A percentile compares a stretch with the other conserved stretches of the same genome.
Evolutionary conservation across 2,888 invertebrate species (phyloP).

Genomic region (Lochmaea capreae): DNA sequence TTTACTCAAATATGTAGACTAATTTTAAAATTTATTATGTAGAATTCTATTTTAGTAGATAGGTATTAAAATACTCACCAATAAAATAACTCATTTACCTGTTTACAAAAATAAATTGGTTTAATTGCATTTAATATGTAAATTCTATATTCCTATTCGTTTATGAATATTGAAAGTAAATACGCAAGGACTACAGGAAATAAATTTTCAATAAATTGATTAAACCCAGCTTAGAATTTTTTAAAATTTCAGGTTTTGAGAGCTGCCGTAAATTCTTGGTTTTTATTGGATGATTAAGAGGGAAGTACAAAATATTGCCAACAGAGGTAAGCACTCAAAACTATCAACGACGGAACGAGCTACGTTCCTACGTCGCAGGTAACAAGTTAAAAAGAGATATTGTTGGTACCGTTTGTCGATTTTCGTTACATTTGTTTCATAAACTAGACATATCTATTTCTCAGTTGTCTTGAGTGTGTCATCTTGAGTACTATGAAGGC

Average conservation of each 20-base stretch:
- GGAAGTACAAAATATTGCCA: constrained; percentile 40
- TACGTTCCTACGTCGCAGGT: not conserved
- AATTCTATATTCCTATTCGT: not conserved
- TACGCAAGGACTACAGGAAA: constrained; percentile 3
- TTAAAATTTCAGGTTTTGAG: constrained; percentile 7
- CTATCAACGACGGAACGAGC: constrained; percentile 39
- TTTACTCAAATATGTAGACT: no score
- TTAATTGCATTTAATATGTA: not conserved
- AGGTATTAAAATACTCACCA: no score
- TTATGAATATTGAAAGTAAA: not conserved
- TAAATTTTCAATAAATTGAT: constrained; percentile 6
- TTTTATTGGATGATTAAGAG: constrained; percentile 15
- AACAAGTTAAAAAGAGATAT: constrained; percentile 16
- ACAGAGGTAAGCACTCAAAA: constrained; percentile 32
- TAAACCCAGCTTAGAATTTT: constrained; percentile 2
- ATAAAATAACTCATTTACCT: no score
- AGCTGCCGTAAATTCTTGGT: constrained; percentile 10
- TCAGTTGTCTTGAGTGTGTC: constrained; percentile 57
- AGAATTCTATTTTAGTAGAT: no score
- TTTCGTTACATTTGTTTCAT: constrained; percentile 27
- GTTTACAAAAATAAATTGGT: no score
- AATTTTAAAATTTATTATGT: no score
- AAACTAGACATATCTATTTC: constrained; percentile 51
- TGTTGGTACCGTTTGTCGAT: constrained; percentile 13
- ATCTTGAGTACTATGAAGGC: constrained; percentile 55